Percentiles rank a stretch among this genome's conserved stretches.
Conservation (phyloP, 2,113 vertebrate genomes). For the Burhinus oedicnemus region DNA sequence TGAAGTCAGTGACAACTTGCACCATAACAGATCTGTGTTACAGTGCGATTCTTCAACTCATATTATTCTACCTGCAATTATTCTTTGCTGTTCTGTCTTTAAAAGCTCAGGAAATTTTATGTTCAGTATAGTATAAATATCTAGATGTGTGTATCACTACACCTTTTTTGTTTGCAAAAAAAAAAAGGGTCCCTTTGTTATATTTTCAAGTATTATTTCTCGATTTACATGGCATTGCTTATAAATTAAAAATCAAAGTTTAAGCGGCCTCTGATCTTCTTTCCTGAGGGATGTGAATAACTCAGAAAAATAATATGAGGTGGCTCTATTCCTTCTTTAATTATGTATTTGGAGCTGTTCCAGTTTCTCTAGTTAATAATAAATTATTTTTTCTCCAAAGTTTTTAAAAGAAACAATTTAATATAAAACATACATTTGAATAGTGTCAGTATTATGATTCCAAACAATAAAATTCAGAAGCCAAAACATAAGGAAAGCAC, state of each 20-base stretch:
- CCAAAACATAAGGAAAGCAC: not conserved
- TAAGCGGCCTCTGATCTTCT: slow-evolving; percentile 47
- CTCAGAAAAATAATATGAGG: slow-evolving; percentile 30
- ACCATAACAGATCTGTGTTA: not conserved
- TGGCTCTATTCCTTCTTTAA: slow-evolving; percentile 39
- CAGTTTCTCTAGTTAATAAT: slow-evolving; percentile 29
- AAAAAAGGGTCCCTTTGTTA: not conserved
- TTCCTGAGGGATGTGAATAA: slow-evolving; percentile 38
- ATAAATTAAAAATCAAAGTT: slow-evolving; percentile 69
- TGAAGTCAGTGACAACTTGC: not conserved
- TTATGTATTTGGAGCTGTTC: slow-evolving; percentile 48
- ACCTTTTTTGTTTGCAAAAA: not conserved
- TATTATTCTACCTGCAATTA: not conserved
- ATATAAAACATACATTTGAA: not conserved
- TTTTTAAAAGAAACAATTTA: slow-evolving; percentile 3
- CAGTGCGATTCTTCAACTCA: not conserved
- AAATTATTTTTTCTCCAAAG: not conserved
- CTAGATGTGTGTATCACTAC: not conserved
- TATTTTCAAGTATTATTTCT: slow-evolving; percentile 37
- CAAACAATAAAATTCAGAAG: not conserved
- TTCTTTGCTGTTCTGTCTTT: not conserved
- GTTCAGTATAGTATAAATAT: not conserved
- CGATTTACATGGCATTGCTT: slow-evolving; percentile 4
- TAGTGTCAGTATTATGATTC: not conserved
- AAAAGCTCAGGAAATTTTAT: not conserved